phyloP scores from a whole-genome alignment of 23 tunicate genomes.

The Phallusia fumigata region DNA sequence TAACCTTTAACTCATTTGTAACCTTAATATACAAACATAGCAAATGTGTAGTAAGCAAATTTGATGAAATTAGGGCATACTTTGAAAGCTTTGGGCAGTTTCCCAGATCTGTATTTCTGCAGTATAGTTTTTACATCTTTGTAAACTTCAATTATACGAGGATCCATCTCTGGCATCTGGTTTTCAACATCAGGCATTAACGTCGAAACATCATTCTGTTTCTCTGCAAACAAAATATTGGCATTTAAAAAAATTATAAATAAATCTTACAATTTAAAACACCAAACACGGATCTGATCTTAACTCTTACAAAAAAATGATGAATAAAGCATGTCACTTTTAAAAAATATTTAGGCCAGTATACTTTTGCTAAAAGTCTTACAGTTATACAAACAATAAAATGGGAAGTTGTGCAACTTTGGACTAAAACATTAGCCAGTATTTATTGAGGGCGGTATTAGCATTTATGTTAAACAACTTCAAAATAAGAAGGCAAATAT shows the following conservation, averaged over 20 bases:
- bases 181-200: constrained; percentile 70
- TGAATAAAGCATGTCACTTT: too few species aligned
- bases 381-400: too few species aligned
- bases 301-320: not conserved
- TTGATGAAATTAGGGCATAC: not conserved
- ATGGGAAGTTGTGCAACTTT: not conserved
- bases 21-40: too few species aligned
- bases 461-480: too few species aligned
- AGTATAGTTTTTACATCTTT: constrained; percentile 55
- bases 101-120: constrained; percentile 72
- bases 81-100: constrained; percentile 88
- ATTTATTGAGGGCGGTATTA: too few species aligned
- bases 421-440: too few species aligned
- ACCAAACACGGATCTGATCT: too few species aligned
- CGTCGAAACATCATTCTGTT: constrained; percentile 61
- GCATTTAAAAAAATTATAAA: not conserved
- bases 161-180: constrained; percentile 66
- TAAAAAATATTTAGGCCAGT: too few species aligned
- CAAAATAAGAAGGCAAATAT: too few species aligned
- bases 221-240: constrained; percentile 18
- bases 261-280: not conserved
- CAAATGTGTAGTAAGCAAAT: too few species aligned
- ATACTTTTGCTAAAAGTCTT: too few species aligned
- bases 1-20: too few species aligned
- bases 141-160: constrained; percentile 67